These are phyloP conservation scores for Erythrocebus patas DNA, from an alignment of 2,113 vertebrate genomes.

Conservation along the genomic window DNA sequence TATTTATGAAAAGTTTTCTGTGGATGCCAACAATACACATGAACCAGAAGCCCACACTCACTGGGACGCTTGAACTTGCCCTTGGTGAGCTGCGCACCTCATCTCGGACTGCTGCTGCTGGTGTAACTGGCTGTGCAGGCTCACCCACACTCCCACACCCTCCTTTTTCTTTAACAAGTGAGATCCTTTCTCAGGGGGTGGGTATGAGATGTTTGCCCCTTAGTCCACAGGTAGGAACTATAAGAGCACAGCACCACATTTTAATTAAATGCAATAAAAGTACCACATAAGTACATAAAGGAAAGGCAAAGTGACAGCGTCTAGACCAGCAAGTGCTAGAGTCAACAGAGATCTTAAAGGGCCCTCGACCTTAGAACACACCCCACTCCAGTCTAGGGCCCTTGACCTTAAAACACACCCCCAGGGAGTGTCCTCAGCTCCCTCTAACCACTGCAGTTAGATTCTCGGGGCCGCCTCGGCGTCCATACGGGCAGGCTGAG, in stretches of 20 bases:
- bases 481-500: neutral
- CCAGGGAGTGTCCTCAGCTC: no score
- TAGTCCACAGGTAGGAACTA: neutral
- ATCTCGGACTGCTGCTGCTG: neutral
- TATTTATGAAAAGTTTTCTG: neutral
- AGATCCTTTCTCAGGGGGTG: neutral
- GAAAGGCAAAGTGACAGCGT: neutral
- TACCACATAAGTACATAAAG: neutral
- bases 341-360: neutral
- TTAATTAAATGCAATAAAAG: constrained; percentile 20
- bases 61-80: neutral
- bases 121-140: neutral
- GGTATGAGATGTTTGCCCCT: neutral
- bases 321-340: neutral
- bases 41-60: neutral
- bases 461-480: no score
- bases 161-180: neutral
- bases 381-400: neutral
- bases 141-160: neutral
- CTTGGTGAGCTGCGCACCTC: neutral
- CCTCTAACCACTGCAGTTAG: neutral
- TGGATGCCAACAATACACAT: neutral
- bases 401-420: neutral
- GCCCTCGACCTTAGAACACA: neutral
- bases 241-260: neutral